These are phyloP conservation scores for Priocnemis perturbator DNA, from an alignment of 2,888 invertebrate genomes.

Conservation along the genomic window DNA sequence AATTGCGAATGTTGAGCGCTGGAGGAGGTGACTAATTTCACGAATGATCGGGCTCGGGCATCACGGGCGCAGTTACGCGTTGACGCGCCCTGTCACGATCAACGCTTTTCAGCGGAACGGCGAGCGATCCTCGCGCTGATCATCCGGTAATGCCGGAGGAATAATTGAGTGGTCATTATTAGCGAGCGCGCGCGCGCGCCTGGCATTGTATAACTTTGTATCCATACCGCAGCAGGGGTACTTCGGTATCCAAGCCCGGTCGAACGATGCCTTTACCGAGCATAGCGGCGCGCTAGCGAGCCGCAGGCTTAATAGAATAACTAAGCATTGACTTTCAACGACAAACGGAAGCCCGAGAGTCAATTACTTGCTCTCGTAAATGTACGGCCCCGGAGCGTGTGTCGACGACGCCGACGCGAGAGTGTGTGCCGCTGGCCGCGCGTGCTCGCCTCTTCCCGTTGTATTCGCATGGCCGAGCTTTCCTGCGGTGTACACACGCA, in stretches of 20 bases:
- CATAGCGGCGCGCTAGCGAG: constrained; percentile 15
- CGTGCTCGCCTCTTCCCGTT: background rate
- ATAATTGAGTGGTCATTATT: constrained; percentile 43
- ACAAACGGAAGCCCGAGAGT: constrained; percentile 51
- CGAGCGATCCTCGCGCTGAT: constrained; percentile 28
- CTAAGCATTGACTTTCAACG: constrained; percentile 59
- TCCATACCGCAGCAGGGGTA: constrained; percentile 27
- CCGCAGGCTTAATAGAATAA: constrained; percentile 63
- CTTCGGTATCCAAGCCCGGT: constrained; percentile 11
- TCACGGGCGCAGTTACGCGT: too few relatives aligned
- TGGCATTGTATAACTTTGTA: constrained; percentile 24
- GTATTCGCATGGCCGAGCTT: background rate
- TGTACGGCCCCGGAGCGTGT: too few relatives aligned
- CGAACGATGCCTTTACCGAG: constrained; percentile 22
- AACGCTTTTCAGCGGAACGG: too few relatives aligned
- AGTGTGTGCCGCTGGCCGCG: too few relatives aligned
- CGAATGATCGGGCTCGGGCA: too few relatives aligned
- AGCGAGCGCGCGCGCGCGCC: constrained; percentile 1
- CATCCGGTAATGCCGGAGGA: constrained; percentile 47
- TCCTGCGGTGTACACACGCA: background rate
- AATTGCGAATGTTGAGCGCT: too few relatives aligned
- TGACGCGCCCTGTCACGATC: too few relatives aligned
- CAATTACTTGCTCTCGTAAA: constrained; percentile 48
- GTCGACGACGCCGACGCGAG: constrained; percentile 19
- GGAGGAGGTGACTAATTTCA: too few relatives aligned